Percentiles rank a stretch among this genome's conserved stretches.
These are phyloP conservation scores for Eurytoma adleriae DNA, from an alignment of 2,888 invertebrate species.

Conservation along the genomic window DNA sequence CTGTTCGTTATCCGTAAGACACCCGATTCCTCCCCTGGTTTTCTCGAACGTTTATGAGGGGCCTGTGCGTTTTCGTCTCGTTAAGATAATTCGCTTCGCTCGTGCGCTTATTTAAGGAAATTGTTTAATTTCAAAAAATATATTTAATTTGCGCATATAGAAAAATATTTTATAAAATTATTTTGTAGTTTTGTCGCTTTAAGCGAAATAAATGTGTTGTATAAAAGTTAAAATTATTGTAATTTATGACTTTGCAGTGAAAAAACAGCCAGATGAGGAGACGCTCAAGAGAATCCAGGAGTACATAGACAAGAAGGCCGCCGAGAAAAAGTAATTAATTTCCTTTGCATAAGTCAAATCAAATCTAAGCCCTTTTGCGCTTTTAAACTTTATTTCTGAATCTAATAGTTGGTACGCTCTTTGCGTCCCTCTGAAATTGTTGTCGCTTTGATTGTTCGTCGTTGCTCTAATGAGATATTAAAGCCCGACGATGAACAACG, in stretches of 20 bases:
- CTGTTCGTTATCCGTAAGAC: neutral
- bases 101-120: too few species aligned
- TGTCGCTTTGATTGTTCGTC: neutral
- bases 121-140: too few species aligned
- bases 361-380: too few species aligned
- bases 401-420: too few species aligned
- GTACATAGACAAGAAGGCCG: slow-evolving; percentile 65
- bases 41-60: neutral
- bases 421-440: neutral
- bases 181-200: neutral
- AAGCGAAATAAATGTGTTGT: neutral
- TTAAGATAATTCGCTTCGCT: too few species aligned
- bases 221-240: neutral
- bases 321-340: slow-evolving; percentile 66
- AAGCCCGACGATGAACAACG: neutral
- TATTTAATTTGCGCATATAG: too few species aligned
- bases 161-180: too few species aligned
- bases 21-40: neutral
- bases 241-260: slow-evolving; percentile 61
- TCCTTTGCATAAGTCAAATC: neutral
- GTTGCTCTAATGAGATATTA: neutral
- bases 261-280: slow-evolving; percentile 65
- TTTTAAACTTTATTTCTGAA: too few species aligned
- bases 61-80: too few species aligned
- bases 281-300: slow-evolving; percentile 65